phyloP scores from a whole-genome alignment of 2,888 invertebrate genomes.

The Pecten maximus region DNA sequence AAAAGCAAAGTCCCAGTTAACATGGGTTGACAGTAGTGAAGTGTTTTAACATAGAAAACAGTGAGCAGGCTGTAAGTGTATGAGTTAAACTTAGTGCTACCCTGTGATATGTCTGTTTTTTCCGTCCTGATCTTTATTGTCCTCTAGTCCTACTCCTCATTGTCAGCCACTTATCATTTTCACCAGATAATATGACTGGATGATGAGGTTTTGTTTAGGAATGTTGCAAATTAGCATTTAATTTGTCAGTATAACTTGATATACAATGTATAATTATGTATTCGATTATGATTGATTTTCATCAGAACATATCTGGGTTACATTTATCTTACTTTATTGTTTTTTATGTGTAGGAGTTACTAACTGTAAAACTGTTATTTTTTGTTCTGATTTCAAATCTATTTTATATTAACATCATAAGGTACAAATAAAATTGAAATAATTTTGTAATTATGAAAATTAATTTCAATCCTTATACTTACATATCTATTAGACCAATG shows the following conservation, averaged over 20 bases:
- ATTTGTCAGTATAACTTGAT: not conserved
- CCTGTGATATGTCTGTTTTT: slow-evolving; percentile 27
- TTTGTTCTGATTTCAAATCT: not conserved
- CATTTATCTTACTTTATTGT: not conserved
- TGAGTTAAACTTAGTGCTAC: slow-evolving; percentile 7
- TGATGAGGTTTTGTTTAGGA: not conserved
- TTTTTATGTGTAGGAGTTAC: not conserved
- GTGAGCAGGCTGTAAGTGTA: not conserved
- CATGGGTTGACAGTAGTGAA: not conserved
- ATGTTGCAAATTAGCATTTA: not conserved
- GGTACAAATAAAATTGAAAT: too few species aligned
- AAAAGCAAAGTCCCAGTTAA: too few species aligned
- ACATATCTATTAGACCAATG: too few species aligned
- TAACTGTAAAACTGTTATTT: not conserved
- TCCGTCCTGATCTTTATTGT: not conserved
- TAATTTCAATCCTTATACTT: too few species aligned
- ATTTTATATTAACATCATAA: not conserved
- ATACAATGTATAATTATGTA: not conserved
- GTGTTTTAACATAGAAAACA: not conserved
- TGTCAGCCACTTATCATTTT: not conserved
- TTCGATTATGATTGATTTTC: not conserved
- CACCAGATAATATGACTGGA: not conserved
- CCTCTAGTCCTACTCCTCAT: not conserved
- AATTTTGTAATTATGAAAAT: too few species aligned
- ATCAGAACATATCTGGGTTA: not conserved